Evolutionary conservation across 2,888 invertebrate genomes (phyloP).

Genomic region (Thecophora atra): DNA sequence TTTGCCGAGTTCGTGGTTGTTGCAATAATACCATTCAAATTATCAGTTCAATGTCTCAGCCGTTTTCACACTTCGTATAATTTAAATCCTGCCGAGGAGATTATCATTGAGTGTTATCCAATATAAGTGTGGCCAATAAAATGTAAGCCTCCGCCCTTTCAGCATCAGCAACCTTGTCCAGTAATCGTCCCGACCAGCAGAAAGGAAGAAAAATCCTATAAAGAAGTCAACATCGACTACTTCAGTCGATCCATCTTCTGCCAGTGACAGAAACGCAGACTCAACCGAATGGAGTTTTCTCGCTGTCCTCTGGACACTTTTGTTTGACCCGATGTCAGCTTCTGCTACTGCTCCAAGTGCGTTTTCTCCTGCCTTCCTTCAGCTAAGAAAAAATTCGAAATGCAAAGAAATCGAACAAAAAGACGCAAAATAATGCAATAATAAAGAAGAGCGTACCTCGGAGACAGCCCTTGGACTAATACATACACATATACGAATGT

Average conservation of each 20-base stretch:
- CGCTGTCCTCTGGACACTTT: not conserved
- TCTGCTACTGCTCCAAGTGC: not conserved
- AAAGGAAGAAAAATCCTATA: not conserved
- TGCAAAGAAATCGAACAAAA: slow-evolving; percentile 14
- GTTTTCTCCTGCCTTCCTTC: not conserved
- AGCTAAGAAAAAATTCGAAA: slow-evolving; percentile 12
- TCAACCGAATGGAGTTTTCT: slow-evolving; percentile 25
- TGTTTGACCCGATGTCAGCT: not conserved
- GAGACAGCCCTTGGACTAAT: slow-evolving; percentile 1
- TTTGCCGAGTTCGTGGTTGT: too few species aligned
- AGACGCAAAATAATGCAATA: not conserved
- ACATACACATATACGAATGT: slow-evolving; percentile 6
- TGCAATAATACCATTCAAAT: too few species aligned
- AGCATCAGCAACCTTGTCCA: too few species aligned
- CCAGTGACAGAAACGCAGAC: slow-evolving; percentile 29
- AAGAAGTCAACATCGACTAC: slow-evolving; percentile 13
- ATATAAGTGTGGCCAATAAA: too few species aligned
- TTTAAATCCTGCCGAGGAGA: too few species aligned
- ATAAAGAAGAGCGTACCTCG: not conserved
- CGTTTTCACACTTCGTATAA: too few species aligned
- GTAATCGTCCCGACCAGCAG: not conserved
- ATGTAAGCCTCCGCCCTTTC: too few species aligned
- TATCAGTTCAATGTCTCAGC: too few species aligned
- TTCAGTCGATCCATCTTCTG: slow-evolving; percentile 32
- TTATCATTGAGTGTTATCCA: too few species aligned